Evolutionary conservation across 2,888 invertebrate species (phyloP).

Genomic region (Xestia ashworthii): DNA sequence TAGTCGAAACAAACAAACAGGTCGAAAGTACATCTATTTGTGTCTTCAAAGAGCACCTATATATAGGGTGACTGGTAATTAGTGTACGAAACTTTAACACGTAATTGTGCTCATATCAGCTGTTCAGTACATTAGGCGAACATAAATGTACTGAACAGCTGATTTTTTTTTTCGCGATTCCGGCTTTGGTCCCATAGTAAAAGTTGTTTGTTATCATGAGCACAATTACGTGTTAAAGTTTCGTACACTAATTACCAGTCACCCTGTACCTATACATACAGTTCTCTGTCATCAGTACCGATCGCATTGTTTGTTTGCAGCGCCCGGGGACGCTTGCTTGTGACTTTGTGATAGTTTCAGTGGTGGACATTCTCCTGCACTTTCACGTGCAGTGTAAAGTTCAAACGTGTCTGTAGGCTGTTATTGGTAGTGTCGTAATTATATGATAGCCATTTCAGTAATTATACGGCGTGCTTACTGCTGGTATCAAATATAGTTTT

Average conservation of each 20-base stretch:
- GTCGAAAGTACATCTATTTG: not conserved
- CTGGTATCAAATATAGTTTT: not conserved
- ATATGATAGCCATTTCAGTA: not conserved
- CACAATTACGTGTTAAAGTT: too few species aligned
- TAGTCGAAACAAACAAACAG: not conserved
- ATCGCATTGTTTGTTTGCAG: slow-evolving; percentile 5
- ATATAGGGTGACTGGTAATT: too few species aligned
- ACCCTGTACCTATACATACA: too few species aligned
- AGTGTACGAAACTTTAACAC: too few species aligned
- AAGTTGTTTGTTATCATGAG: too few species aligned
- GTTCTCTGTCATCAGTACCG: not conserved
- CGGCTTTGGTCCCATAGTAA: too few species aligned
- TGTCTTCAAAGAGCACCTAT: slow-evolving; percentile 10
- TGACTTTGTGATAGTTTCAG: slow-evolving; percentile 29
- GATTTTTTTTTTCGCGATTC: too few species aligned
- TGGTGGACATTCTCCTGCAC: slow-evolving; percentile 31
- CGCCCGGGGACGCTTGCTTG: not conserved
- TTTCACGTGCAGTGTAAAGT: slow-evolving; percentile 45
- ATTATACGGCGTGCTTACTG: not conserved
- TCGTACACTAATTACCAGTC: too few species aligned
- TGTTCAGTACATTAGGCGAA: too few species aligned
- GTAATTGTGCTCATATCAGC: too few species aligned
- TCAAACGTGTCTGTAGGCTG: slow-evolving; percentile 8
- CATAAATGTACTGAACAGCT: too few species aligned
- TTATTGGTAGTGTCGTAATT: not conserved